Percentiles rank a stretch among this genome's conserved stretches.
Conservation (phyloP, 2,888 invertebrate genomes). For the Pseudococcus jackbeardsleyi region DNA sequence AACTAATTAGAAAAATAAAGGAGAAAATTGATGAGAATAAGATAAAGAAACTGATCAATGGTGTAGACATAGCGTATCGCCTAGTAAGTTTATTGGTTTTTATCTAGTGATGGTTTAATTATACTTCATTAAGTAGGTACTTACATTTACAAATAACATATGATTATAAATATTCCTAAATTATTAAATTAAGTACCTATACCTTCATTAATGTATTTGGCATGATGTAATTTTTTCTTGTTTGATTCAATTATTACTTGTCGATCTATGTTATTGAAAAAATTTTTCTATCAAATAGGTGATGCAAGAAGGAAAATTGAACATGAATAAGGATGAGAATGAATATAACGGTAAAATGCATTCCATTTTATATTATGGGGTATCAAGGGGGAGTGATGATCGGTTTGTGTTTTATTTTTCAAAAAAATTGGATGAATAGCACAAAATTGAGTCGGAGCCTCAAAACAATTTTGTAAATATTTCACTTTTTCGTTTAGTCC, state of each 20-base stretch:
- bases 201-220: too few relatives aligned
- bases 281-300: neutral
- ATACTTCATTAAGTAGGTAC: too few relatives aligned
- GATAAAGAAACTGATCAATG: neutral
- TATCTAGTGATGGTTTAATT: neutral
- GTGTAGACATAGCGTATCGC: neutral
- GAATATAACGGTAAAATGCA: neutral
- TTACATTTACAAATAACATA: too few relatives aligned
- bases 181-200: too few relatives aligned
- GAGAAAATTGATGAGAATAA: neutral
- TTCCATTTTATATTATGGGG: neutral
- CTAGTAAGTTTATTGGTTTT: neutral
- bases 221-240: neutral
- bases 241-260: neutral
- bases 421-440: too few relatives aligned
- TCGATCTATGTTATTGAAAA: too few relatives aligned
- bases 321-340: neutral
- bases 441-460: too few relatives aligned
- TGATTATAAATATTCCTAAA: too few relatives aligned
- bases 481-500: too few relatives aligned
- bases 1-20: constrained; percentile 4
- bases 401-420: too few relatives aligned
- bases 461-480: too few relatives aligned
- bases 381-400: too few relatives aligned
- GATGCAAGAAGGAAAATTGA: neutral